Conservation (phyloP, 2,888 invertebrate genomes). For the Anorthoa munda region DNA sequence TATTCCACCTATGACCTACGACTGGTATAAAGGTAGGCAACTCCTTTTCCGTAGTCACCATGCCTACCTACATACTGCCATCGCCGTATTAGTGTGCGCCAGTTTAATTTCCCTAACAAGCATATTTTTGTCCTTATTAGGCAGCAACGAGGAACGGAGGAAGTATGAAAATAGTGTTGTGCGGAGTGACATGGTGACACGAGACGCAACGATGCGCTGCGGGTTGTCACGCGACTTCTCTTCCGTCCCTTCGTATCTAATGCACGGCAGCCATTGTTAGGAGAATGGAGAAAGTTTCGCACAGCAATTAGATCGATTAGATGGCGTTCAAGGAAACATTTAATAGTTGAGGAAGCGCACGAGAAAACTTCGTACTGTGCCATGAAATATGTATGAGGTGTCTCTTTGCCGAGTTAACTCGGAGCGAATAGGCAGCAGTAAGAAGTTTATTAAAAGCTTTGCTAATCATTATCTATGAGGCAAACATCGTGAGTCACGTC, state of each 20-base stretch:
- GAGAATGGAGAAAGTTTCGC: constrained; percentile 76
- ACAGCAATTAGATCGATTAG: constrained; percentile 71
- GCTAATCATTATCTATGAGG: constrained; percentile 5
- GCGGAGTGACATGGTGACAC: constrained; percentile 54
- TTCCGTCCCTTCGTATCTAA: constrained; percentile 71
- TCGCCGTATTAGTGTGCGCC: background rate
- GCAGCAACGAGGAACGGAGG: constrained; percentile 43
- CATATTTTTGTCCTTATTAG: constrained; percentile 49
- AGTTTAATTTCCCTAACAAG: constrained; percentile 26
- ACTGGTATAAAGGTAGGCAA: no score
- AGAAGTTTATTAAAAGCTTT: constrained; percentile 4
- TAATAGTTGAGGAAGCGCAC: constrained; percentile 51
- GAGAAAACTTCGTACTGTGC: constrained; percentile 48
- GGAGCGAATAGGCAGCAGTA: background rate
- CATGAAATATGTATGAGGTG: constrained; percentile 53
- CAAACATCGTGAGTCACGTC: background rate
- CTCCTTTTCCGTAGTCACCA: background rate
- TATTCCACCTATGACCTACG: background rate
- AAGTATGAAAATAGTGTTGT: constrained; percentile 61
- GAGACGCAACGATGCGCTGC: constrained; percentile 38
- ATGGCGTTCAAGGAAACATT: constrained; percentile 69
- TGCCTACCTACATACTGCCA: background rate
- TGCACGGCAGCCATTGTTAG: constrained; percentile 75
- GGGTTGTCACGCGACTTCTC: constrained; percentile 55
- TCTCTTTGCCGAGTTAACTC: background rate